Evolutionary conservation across 2,113 vertebrate genomes (phyloP).

Genomic region (Hippopotamus amphibius): DNA sequence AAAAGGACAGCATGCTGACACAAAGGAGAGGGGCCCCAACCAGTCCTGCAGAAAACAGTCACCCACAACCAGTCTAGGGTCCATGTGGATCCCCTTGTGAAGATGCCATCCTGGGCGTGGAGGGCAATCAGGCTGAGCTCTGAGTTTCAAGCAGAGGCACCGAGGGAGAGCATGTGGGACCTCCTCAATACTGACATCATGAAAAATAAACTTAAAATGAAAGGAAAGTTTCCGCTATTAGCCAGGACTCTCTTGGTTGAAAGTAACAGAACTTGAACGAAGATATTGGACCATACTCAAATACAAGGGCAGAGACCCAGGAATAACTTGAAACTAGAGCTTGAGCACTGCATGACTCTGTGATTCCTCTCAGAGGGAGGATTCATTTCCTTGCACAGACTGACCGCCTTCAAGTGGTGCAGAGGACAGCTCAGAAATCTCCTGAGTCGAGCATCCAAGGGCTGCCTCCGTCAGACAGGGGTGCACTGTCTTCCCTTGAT

Average conservation of each 20-base stretch:
- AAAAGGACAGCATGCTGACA: neutral
- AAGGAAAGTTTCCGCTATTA: neutral
- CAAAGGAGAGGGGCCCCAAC: neutral
- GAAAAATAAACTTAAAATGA: neutral
- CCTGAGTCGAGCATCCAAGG: neutral
- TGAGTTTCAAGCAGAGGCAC: neutral
- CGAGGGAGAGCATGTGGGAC: neutral
- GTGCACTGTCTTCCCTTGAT: neutral
- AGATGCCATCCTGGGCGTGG: too few species aligned
- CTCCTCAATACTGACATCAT: neutral
- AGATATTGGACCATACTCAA: neutral
- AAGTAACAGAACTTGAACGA: slow-evolving; percentile 47
- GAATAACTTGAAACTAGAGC: neutral
- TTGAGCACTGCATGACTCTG: neutral
- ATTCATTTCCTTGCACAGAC: neutral
- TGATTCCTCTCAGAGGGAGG: neutral
- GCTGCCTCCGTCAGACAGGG: neutral
- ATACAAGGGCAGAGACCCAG: neutral
- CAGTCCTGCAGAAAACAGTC: neutral
- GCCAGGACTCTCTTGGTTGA: neutral
- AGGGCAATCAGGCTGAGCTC: neutral
- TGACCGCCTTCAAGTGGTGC: accelerated
- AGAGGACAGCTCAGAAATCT: neutral
- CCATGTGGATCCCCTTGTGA: neutral
- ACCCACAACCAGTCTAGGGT: neutral